A percentile compares a stretch with the other conserved stretches of the same genome.
Conservation (phyloP, 2,888 invertebrate species). For the Psylliodes chrysocephalus region DNA sequence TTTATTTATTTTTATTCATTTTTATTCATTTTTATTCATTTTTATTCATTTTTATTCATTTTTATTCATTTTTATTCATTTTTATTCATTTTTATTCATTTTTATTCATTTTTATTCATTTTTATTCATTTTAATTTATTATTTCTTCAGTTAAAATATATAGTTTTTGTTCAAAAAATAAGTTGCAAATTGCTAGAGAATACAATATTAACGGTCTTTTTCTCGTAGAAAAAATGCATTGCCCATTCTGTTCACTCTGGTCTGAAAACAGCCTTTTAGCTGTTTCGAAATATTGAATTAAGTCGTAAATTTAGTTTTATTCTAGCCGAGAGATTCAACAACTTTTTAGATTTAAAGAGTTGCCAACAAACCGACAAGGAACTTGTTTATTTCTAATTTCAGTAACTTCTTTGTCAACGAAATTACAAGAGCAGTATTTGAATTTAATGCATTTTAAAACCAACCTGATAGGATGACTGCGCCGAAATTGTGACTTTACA, state of each 20-base stretch:
- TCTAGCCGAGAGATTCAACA: neutral
- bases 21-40: no score
- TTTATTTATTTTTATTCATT: no score
- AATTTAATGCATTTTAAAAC: neutral
- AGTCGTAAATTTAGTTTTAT: neutral
- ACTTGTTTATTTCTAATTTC: constrained; percentile 16
- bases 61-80: no score
- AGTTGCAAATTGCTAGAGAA: no score
- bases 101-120: no score
- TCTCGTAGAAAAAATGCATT: no score
- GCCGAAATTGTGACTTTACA: neutral
- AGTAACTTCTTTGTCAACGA: constrained; percentile 9
- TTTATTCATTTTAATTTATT: no score
- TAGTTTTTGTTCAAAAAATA: no score
- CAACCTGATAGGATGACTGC: neutral
- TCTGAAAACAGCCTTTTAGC: neutral
- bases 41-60: no score
- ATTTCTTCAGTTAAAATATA: no score
- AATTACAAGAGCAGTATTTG: neutral
- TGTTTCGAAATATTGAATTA: neutral
- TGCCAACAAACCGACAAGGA: neutral
- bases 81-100: no score
- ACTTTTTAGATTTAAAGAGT: constrained; percentile 4
- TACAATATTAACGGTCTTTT: no score
- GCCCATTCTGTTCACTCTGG: neutral